Base-by-base conservation (phyloP, 2,888 invertebrate genomes). In the Lacanobia oleracea region DNA sequence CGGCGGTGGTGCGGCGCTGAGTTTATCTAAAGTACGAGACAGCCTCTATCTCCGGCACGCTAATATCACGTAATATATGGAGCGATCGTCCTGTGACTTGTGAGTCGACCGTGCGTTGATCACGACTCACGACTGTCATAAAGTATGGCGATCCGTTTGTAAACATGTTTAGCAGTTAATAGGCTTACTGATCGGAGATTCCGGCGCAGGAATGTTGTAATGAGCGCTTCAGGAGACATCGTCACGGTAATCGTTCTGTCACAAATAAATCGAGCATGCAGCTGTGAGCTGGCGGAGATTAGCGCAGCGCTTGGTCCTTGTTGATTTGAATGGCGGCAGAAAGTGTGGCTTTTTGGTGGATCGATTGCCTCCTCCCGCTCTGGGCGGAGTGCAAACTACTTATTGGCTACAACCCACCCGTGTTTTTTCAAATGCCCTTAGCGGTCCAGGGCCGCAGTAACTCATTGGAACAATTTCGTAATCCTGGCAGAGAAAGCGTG, bases 131-230 rank as follows among this genome's bases (percentile, higher is more conserved):
- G 48, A 12, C 64, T 57, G 54, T 74, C 74, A 66, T 79, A 74
- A 72, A 79, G 33, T 61, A 73, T 69, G 57, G 16, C 70, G 66
- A 79, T 64, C 70, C 76, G 21, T 83, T 83, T 85, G 67, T 79
- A 85, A 82, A 85, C 72, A 85, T 75, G 70, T 40, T 74, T 43
- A 67, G 68, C 62, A 69, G 77, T 79, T 83, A 85, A 72, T 65
- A 75, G 73, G 70, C 68, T 66, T 66, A 65, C 65, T 75, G 67
- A 72, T 73, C 70, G 70, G 57, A 53, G 53, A 79, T 56, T 63
- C 61, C 72, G 45, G 33, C 67, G 16, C 54, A 3, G 72, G 85
- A 68, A 79, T 74, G 75, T 57, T 12, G 59, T 61, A 70, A 63
- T 64, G 79, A 71, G 72, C 37, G 69, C 60, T 72, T 73, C 23